phyloP scores from a whole-genome alignment of 2,113 vertebrate species.

The Zosterops borbonicus region DNA sequence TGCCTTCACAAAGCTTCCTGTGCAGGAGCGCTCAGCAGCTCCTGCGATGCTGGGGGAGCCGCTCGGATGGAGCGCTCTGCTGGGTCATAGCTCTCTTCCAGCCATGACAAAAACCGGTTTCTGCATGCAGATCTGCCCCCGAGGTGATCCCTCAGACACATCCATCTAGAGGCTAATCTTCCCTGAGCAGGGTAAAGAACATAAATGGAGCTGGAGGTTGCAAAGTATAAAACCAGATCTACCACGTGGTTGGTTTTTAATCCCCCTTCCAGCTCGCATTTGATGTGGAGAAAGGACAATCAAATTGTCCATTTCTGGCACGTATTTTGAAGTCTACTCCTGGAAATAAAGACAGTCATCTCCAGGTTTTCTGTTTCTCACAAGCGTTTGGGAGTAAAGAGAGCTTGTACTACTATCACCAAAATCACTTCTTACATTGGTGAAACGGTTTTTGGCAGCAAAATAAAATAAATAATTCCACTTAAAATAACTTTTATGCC shows the following conservation, averaged over 20 bases:
- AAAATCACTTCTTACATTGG: slow-evolving; percentile 63
- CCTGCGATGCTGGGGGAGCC: slow-evolving; percentile 57
- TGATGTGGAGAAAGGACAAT: slow-evolving; percentile 68
- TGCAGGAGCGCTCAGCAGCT: slow-evolving; percentile 61
- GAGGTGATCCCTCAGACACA: slow-evolving; percentile 68
- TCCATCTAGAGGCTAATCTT: slow-evolving; percentile 78
- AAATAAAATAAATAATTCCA: slow-evolving; percentile 37
- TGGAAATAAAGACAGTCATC: slow-evolving; percentile 73
- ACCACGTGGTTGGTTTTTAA: slow-evolving; percentile 82
- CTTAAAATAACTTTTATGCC: slow-evolving; percentile 73
- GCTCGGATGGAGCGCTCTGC: slow-evolving; percentile 41
- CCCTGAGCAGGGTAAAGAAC: slow-evolving; percentile 67
- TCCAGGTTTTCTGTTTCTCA: slow-evolving; percentile 74
- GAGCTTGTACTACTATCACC: slow-evolving; percentile 62
- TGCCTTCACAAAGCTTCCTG: slow-evolving; percentile 73
- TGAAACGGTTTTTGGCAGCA: slow-evolving; percentile 56
- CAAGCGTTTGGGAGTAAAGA: slow-evolving; percentile 49
- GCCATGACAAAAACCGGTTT: slow-evolving; percentile 66
- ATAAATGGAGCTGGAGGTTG: slow-evolving; percentile 76
- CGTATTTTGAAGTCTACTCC: slow-evolving; percentile 79
- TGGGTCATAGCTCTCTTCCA: slow-evolving; percentile 68
- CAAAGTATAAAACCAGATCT: slow-evolving; percentile 79
- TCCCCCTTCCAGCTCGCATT: slow-evolving; percentile 72
- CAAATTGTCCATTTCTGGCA: slow-evolving; percentile 79
- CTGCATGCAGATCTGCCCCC: slow-evolving; percentile 64